Conservation (phyloP, 1,140 invertebrate genomes). For the Portunus trituberculatus region DNA sequence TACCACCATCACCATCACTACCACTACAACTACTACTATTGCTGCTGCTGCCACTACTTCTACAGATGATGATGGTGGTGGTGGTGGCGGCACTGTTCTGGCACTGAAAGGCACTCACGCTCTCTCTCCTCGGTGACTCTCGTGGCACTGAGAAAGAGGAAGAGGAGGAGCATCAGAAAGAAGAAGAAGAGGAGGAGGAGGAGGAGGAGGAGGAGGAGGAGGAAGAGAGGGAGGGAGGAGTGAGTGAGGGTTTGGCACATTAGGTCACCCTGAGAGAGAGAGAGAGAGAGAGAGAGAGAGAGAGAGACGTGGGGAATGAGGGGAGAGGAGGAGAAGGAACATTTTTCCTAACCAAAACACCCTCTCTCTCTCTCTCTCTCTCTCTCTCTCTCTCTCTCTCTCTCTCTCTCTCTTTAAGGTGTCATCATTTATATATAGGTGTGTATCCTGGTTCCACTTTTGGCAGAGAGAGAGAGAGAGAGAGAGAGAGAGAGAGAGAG, state of each 20-base stretch:
- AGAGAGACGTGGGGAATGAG: not conserved
- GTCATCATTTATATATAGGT: not conserved
- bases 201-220: not conserved
- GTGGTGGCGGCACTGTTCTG: not conserved
- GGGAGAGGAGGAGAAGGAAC: not conserved
- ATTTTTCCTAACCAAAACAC: too few species aligned
- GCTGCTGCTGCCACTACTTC: not conserved
- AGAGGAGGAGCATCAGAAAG: not conserved
- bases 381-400: conserved; percentile 24
- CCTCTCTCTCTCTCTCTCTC: conserved; percentile 4
- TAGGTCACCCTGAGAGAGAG: too few species aligned
- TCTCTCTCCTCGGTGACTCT: not conserved
- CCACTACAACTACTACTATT: not conserved
- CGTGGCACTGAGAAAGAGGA: too few species aligned
- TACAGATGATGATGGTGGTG: not conserved
- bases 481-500: conserved; percentile 55
- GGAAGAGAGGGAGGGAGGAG: not conserved
- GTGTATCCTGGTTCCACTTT: not conserved
- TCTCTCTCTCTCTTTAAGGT: not conserved
- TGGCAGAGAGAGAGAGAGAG: conserved; percentile 38
- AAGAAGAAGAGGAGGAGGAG: not conserved
- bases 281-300: too few species aligned
- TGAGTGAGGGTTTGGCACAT: too few species aligned
- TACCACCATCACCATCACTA: not conserved
- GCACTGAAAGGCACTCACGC: too few species aligned